Base-by-base conservation (phyloP, 1,140 invertebrate genomes). In the Listronotus oregonensis region DNA sequence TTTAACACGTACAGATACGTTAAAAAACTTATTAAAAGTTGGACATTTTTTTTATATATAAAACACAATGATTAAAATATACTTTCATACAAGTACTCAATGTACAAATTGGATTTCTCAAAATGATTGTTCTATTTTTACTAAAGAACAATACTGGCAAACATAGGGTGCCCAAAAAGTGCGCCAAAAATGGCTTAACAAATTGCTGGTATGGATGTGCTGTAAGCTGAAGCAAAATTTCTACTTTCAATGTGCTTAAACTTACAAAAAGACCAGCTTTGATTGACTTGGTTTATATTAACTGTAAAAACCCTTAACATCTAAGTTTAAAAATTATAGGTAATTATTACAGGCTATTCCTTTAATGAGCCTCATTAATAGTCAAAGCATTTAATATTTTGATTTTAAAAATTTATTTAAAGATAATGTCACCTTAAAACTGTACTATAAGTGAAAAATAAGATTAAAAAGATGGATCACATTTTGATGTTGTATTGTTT, bases 141-240 rank as follows among this genome's bases (percentile, higher is more conserved):
- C 32, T 12, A 10, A 27, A 31, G n/a, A 14, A 46, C 37, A 39
- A 47, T 11, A 12, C 8, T 15, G 44, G 56, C 64, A 18, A 46
- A 65, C 67, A 71, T 71, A 70, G 21, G 54, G 57, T 69, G 70
- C 66, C 65, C 64, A 69, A 74, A 74, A 71, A 71, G 68, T 74
- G 74, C 68, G 72, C 73, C 70, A 60, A 64, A 69, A 47, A 43
- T 69, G 74, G 69, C 66, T 73, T 67, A 74, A 76, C 70, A 71
- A 75, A 71, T 73, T 72, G 71, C 74, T 73, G 73, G 72, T 67
- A 67, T 68, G 66, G 67, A 74, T 66, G 74, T 75, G 73, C 73
- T 61, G 49, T 66, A 75, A 77, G 74, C 74, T 67, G 67, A 75
- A 75, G 71, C 74, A 73, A 71, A 67, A 69, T 58, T 69, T 63